A percentile compares a stretch with the other conserved stretches of the same genome.
Evolutionary conservation across 2,113 vertebrate species (phyloP).

Genomic region (Oenanthe oenanthe): DNA sequence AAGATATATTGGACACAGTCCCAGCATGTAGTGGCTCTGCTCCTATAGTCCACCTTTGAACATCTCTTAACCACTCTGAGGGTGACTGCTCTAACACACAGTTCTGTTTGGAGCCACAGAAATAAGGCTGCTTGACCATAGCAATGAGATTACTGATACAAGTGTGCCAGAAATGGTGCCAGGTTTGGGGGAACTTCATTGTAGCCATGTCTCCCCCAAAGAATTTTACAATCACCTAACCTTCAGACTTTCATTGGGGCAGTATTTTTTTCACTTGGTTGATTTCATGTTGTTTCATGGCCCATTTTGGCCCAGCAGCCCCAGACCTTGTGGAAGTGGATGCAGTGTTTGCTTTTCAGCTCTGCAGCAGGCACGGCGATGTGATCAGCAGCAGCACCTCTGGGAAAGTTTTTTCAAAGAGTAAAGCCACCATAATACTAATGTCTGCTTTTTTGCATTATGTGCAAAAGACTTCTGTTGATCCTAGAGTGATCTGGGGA

Average conservation of each 20-base stretch:
- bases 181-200: background rate
- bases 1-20: background rate
- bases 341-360: background rate
- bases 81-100: background rate
- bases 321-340: background rate
- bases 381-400: rapidly evolving
- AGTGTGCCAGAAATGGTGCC: background rate
- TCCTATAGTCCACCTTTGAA: background rate
- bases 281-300: background rate
- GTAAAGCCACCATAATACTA: background rate
- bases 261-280: background rate
- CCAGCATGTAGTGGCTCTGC: background rate
- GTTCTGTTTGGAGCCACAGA: background rate
- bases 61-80: background rate
- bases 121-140: background rate
- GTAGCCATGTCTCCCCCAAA: background rate
- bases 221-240: background rate
- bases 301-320: background rate
- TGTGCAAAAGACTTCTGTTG: background rate
- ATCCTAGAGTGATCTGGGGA: background rate
- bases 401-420: background rate
- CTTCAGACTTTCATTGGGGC: background rate
- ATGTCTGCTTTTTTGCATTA: background rate
- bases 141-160: background rate
- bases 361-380: rapidly evolving